Evolutionary conservation across 37 sponge, comb jelly and placozoan genomes (phyloP), one percentile per base, ranked within the genome.

Genomic region (Hexactinellida sp.): DNA sequence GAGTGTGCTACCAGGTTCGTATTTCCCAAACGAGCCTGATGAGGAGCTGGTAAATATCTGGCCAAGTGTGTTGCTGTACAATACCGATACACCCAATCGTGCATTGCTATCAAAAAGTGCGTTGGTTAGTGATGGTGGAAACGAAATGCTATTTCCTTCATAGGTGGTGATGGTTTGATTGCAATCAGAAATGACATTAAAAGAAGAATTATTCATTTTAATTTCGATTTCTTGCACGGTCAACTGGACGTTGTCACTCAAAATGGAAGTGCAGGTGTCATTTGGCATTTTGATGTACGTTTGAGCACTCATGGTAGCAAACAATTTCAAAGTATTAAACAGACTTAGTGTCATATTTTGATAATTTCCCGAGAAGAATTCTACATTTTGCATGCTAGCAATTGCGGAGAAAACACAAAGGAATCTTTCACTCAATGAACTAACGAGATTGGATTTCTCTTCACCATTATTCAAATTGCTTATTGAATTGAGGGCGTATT

Each of bases 71-170:
- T 63, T 63, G 76, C 76, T 63, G 76, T 63, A 63, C 76, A 63
- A 32, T 28, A 63, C 76, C 5, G 76, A 63, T 3, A 63, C 76
- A 28, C 76, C 76, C 3, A 63, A 23, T 63, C 13, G 3, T 63
- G 76, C 3, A 7, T 63, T 63, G 34, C 76, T 63, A n/a, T 63
- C 30, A 7, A 63, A 7, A 28, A 63, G 76, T 7, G 76, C 76
- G 34, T 63, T 63, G 76, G 30, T 63, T n/a, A 63, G 34, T 32
- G 76, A 63, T 63, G 76, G 34, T 63, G 76, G 76, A n/a, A 63
- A 63, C 25, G 30, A 63, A 3, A 63, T 32, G 32, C 25, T 63
- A 28, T 63, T 63, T 7, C 13, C 76, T n/a, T 63, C 76, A n/a
- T 3, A 32, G 76, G 76, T 63, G 34, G 30, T 32, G 13, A 21